Percentiles rank a stretch among this genome's conserved stretches.
Evolutionary conservation across 2,888 invertebrate genomes (phyloP).

Genomic region (Tillus elongatus): DNA sequence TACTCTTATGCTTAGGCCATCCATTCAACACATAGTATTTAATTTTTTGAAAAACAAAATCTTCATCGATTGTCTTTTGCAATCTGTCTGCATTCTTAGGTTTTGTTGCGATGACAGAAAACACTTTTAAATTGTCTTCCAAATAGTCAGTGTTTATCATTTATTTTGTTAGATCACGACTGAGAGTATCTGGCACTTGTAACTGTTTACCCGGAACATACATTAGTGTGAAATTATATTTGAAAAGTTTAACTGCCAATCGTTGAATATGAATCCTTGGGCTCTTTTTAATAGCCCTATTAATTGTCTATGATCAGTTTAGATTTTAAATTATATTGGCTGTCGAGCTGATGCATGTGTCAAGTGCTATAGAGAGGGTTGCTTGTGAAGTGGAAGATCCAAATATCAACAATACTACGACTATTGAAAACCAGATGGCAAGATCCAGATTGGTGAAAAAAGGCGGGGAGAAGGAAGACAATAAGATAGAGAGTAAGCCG

Average conservation of each 20-base stretch:
- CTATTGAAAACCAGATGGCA: too few relatives aligned
- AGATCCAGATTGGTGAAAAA: too few relatives aligned
- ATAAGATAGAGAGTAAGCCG: too few relatives aligned
- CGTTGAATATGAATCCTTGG: conserved; percentile 17
- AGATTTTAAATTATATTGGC: too few relatives aligned
- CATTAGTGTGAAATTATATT: conserved; percentile 19
- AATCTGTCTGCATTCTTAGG: background rate
- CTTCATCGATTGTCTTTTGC: too few relatives aligned
- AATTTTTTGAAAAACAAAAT: conserved; percentile 1
- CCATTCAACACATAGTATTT: background rate
- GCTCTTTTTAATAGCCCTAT: too few relatives aligned
- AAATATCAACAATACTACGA: too few relatives aligned
- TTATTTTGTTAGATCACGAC: conserved; percentile 9
- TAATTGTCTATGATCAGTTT: too few relatives aligned
- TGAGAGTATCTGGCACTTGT: conserved; percentile 15
- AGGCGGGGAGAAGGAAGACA: too few relatives aligned
- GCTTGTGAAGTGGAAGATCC: too few relatives aligned
- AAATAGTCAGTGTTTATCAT: conserved; percentile 6
- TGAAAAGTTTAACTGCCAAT: conserved; percentile 19
- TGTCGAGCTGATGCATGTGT: too few relatives aligned
- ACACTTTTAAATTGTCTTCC: background rate
- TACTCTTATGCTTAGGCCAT: conserved; percentile 2
- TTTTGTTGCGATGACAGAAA: background rate
- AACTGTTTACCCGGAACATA: conserved; percentile 22
- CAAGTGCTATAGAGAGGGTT: too few relatives aligned